These are phyloP conservation scores for Pycnonotus jocosus DNA, from an alignment of 2,113 vertebrate species.

Conservation along the genomic window DNA sequence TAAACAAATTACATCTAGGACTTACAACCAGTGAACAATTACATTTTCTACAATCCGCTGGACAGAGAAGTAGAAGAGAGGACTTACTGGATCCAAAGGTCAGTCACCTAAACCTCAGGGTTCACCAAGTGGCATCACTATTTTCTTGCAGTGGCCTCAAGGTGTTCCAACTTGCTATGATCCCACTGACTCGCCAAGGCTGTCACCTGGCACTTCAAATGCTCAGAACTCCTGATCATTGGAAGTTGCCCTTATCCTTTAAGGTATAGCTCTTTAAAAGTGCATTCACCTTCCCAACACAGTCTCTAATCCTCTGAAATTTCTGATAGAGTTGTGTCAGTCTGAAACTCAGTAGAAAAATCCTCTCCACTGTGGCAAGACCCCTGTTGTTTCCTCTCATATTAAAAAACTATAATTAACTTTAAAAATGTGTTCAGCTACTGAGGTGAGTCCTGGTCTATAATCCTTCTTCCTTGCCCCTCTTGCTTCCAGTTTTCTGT, in stretches of 20 bases:
- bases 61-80: not conserved
- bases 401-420: not conserved
- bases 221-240: not conserved
- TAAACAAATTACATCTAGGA: not conserved
- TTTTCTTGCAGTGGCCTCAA: not conserved
- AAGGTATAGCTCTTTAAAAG: not conserved
- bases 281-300: not conserved
- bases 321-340: not conserved
- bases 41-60: not conserved
- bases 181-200: not conserved
- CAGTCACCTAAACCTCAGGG: not conserved
- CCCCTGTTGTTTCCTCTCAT: not conserved
- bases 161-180: not conserved
- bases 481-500: not conserved
- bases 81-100: not conserved
- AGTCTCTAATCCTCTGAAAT: not conserved
- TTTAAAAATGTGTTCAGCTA: not conserved
- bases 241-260: not conserved
- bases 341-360: not conserved
- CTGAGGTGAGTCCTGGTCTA: not conserved
- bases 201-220: not conserved
- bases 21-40: not conserved
- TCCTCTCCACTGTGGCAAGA: not conserved
- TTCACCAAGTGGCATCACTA: not conserved
- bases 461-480: not conserved